A percentile compares a stretch with the other conserved stretches of the same genome.
These are phyloP conservation scores for Nylanderia fulva DNA, from an alignment of 1,140 invertebrate species.

Conservation along the genomic window DNA sequence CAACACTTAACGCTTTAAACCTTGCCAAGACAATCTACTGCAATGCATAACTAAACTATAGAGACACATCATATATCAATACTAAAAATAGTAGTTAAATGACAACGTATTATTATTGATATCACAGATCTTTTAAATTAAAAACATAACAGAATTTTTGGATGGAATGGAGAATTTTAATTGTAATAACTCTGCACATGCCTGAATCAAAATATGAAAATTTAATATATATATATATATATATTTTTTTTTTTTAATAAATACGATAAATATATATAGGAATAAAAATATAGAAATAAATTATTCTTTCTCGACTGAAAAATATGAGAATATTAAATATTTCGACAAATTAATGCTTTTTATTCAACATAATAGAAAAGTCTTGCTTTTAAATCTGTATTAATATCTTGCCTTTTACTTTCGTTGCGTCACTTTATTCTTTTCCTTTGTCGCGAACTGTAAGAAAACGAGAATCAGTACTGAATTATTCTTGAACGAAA, in stretches of 20 bases:
- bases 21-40: background rate
- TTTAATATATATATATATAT: background rate
- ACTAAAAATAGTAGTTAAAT: slow-evolving; percentile 7
- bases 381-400: background rate
- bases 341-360: background rate
- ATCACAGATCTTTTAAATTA: background rate
- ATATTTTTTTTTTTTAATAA: background rate
- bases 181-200: background rate
- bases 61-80: background rate
- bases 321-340: background rate
- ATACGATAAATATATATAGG: background rate
- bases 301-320: background rate
- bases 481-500: slow-evolving; percentile 26
- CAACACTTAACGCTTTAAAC: slow-evolving; percentile 22
- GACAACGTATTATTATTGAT: background rate
- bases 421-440: background rate
- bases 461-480: slow-evolving; percentile 7
- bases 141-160: background rate
- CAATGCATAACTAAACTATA: background rate
- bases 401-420: background rate
- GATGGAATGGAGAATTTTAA: slow-evolving; percentile 2
- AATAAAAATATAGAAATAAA: background rate
- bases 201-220: slow-evolving; percentile 3
- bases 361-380: background rate
- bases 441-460: background rate